These are phyloP conservation scores for Austrolebias charrua DNA, from an alignment of 2,797 vertebrate genomes.

Conservation along the genomic window DNA sequence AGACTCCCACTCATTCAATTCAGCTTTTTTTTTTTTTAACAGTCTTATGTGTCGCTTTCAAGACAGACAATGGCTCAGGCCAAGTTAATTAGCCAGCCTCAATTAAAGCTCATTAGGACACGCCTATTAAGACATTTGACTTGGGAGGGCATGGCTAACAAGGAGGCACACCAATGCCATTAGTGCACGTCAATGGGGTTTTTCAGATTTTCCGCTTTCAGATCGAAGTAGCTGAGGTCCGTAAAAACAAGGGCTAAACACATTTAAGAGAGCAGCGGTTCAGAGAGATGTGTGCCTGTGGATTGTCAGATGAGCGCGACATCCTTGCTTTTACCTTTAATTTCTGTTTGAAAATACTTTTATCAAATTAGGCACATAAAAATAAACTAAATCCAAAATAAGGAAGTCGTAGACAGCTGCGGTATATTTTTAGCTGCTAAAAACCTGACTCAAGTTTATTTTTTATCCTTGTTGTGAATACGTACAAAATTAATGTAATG, in stretches of 20 bases:
- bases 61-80: conserved; percentile 63
- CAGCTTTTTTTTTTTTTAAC: conserved; percentile 61
- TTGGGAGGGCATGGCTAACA: conserved; percentile 66
- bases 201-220: conserved; percentile 55
- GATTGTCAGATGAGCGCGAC: conserved; percentile 60
- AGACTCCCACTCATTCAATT: conserved; percentile 38
- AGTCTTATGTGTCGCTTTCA: conserved; percentile 61
- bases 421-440: conserved; percentile 2
- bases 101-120: conserved; percentile 79
- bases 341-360: conserved; percentile 54
- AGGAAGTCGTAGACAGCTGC: conserved; percentile 23
- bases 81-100: conserved; percentile 69
- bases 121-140: conserved; percentile 71
- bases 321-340: conserved; percentile 37
- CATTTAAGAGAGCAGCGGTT: conserved; percentile 44
- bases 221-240: conserved; percentile 59
- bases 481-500: neutral
- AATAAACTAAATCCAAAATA: conserved; percentile 50
- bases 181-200: conserved; percentile 51
- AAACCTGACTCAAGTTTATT: neutral
- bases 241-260: conserved; percentile 36
- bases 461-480: conserved; percentile 15
- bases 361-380: conserved; percentile 47
- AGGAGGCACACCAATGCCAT: conserved; percentile 58
- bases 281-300: conserved; percentile 42